Base-by-base conservation (phyloP, 1,140 invertebrate genomes). In the Spodoptera frugiperda region DNA sequence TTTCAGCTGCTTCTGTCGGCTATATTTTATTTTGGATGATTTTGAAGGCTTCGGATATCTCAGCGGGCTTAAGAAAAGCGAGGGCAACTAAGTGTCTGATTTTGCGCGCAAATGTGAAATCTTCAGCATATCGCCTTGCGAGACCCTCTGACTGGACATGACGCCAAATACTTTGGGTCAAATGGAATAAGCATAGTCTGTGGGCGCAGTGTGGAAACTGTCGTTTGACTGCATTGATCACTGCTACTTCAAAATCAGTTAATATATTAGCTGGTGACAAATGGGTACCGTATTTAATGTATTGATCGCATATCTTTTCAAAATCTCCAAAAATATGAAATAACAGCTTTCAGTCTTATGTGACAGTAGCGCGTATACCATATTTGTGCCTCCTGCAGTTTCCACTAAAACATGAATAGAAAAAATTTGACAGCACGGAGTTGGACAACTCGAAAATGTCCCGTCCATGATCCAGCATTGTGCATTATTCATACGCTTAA, bases 141-240 rank as follows among this genome's bases (percentile, higher is more conserved):
- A 57, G 54, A 57, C 54, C 54, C 19, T 21, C 54, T 21, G 54
- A 57, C 8, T 57, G 54, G 14, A 57, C 19, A 21, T 57, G 54
- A 57, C 54, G 54, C 54, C 54, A 57, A 25, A 57, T 57, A 21
- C 54, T 57, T 57, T 30, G 54, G 54, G 19, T 57, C 54, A 57
- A 57, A 57, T 57, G 54, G 19, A 57, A 57, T 25, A 57, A 57
- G 19, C 54, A 57, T 11, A 57, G 54, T 4, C 19, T 30, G 19
- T 57, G 19, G 1, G 19, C 19, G 54, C 54, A 57, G 54, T 30
- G 8, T 10, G 54, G 54, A 21, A 57, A 57, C 54, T 25, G 19
- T 21, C 19, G 19, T 57, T 57, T 57, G 19, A 57, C 19, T 10
- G 21, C 54, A 25, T 57, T 57, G 19, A 57, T 57, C 19, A 21